phyloP scores from a whole-genome alignment of 2,888 invertebrate genomes.

The Lamproptera curius region DNA sequence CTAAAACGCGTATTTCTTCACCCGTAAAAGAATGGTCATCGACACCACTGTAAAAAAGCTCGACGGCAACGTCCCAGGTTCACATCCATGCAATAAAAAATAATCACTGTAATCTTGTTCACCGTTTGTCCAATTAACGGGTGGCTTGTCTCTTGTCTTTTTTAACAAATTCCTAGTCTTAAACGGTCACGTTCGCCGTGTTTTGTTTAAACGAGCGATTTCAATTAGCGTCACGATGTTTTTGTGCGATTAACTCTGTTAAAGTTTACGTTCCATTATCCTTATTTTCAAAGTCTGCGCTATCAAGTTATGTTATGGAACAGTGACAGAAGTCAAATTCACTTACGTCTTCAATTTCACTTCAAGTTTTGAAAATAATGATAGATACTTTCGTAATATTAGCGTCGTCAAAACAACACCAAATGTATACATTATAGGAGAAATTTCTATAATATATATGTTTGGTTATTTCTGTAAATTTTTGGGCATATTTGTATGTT shows the following conservation, averaged over 20 bases:
- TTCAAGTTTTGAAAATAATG: too few species aligned
- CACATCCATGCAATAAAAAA: neutral
- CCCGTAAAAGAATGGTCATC: slow-evolving; percentile 5
- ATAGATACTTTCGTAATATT: too few species aligned
- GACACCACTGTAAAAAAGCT: slow-evolving; percentile 5
- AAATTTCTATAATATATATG: too few species aligned
- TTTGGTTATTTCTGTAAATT: too few species aligned
- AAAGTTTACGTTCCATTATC: neutral
- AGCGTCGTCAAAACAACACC: too few species aligned
- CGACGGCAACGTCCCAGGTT: neutral
- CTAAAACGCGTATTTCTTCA: slow-evolving; percentile 1
- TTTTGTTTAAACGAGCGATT: neutral
- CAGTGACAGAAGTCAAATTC: too few species aligned
- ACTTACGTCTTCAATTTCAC: too few species aligned
- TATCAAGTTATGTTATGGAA: neutral
- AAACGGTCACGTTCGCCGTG: neutral
- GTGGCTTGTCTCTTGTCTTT: neutral
- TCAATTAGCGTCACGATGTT: neutral
- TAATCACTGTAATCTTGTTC: slow-evolving; percentile 10
- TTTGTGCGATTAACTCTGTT: neutral
- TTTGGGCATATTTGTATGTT: too few species aligned
- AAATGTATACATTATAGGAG: too few species aligned
- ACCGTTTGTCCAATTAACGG: slow-evolving; percentile 12
- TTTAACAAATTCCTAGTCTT: neutral
- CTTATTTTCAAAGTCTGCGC: too few species aligned